Evolutionary conservation across 2,888 invertebrate species (phyloP).

Genomic region (Pyrocoelia pectoralis): DNA sequence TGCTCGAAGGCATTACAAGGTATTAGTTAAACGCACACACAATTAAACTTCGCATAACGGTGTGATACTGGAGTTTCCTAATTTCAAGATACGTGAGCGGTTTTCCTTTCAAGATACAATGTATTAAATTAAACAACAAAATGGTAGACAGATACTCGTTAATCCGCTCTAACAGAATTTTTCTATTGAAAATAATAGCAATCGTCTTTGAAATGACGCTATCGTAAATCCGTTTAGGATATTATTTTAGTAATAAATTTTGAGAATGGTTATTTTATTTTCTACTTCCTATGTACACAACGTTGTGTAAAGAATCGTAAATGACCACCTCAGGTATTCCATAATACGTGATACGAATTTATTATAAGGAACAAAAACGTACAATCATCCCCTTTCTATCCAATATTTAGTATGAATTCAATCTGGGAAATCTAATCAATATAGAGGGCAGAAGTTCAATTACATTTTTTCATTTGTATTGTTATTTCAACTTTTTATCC

Average conservation of each 20-base stretch:
- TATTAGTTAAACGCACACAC: too few species aligned
- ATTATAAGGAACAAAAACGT: conserved; percentile 2
- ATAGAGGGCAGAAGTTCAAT: conserved; percentile 9
- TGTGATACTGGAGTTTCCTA: too few species aligned
- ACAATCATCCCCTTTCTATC: background rate
- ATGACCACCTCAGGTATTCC: conserved; percentile 12
- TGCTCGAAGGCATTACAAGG: too few species aligned
- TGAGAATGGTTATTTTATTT: conserved; percentile 12
- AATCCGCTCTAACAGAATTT: background rate
- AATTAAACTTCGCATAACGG: too few species aligned
- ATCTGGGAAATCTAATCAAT: conserved; percentile 11
- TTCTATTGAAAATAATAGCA: background rate
- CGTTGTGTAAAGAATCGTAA: conserved; percentile 11
- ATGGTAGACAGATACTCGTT: too few species aligned
- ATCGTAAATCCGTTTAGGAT: conserved; percentile 9
- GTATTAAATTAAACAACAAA: too few species aligned
- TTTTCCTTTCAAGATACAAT: too few species aligned
- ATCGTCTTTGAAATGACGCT: background rate
- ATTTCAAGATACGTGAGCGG: too few species aligned
- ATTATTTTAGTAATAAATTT: conserved; percentile 13
- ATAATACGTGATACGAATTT: conserved; percentile 9
- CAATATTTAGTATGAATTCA: conserved; percentile 12
- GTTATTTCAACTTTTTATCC: background rate
- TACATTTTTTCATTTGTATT: conserved; percentile 9
- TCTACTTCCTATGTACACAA: conserved; percentile 12